A percentile compares a stretch with the other conserved stretches of the same genome.
These are phyloP conservation scores for Stomorhina lunata DNA, from an alignment of 2,888 invertebrate species.

Conservation along the genomic window DNA sequence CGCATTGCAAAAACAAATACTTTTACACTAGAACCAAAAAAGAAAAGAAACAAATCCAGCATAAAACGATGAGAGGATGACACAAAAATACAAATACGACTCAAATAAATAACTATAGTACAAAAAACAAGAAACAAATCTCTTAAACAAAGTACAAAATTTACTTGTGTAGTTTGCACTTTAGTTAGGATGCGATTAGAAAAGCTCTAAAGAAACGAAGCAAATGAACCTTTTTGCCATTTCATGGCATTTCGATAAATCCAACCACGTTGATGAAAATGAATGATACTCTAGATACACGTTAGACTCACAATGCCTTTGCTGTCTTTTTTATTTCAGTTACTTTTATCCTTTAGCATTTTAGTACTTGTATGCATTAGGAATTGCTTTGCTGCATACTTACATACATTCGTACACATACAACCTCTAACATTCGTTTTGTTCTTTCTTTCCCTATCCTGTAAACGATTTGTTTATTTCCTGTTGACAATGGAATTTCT, in stretches of 20 bases:
- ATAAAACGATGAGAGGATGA: background rate
- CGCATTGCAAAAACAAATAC: conserved; percentile 47
- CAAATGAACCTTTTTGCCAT: conserved; percentile 32
- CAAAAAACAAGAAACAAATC: background rate
- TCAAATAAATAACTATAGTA: conserved; percentile 8
- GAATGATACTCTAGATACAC: conserved; percentile 59
- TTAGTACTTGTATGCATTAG: too few relatives aligned
- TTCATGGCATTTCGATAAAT: conserved; percentile 66
- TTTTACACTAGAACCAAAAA: conserved; percentile 5
- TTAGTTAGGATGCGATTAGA: background rate
- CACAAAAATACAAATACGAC: conserved; percentile 17
- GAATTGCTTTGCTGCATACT: conserved; percentile 21
- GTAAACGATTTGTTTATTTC: conserved; percentile 63
- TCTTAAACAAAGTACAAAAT: conserved; percentile 22
- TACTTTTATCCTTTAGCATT: conserved; percentile 18
- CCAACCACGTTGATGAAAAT: conserved; percentile 68
- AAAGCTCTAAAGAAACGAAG: background rate
- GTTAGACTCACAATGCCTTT: conserved; percentile 17
- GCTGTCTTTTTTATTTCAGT: background rate
- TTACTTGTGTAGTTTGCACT: background rate
- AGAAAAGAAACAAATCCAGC: background rate
- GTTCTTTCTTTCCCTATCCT: conserved; percentile 44
- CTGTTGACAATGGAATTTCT: conserved; percentile 55
- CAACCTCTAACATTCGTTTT: conserved; percentile 18
- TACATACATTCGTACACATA: too few relatives aligned